phyloP scores from a whole-genome alignment of 2,113 vertebrate species.

The Bubalus kerabau region DNA sequence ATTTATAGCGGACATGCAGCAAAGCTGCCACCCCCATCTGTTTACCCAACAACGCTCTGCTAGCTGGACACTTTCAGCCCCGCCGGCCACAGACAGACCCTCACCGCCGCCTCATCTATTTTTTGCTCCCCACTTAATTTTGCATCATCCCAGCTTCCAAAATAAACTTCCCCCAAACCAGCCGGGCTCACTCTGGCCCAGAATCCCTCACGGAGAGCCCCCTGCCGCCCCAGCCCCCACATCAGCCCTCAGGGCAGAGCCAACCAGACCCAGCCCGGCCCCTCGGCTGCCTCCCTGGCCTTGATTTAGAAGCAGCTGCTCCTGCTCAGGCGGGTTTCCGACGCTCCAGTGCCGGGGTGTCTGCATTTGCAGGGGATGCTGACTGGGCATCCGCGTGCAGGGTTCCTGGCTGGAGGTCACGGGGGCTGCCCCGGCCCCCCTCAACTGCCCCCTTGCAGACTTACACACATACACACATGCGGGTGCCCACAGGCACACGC shows the following conservation, averaged over 20 bases:
- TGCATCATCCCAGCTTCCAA: constrained; percentile 72
- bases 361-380: constrained; percentile 14
- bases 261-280: constrained; percentile 50
- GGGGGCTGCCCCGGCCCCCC: not conserved
- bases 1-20: constrained; percentile 64
- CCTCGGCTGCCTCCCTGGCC: constrained; percentile 54
- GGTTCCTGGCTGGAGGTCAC: not conserved
- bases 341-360: constrained; percentile 40
- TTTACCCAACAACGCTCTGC: constrained; percentile 44
- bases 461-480: not conserved
- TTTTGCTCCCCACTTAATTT: constrained; percentile 74
- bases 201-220: constrained; percentile 42
- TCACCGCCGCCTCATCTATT: constrained; percentile 67
- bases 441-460: not conserved
- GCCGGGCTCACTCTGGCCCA: constrained; percentile 48
- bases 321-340: not conserved
- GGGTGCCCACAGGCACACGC: not conserved
- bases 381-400: not conserved
- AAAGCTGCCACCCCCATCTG: constrained; percentile 52
- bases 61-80: constrained; percentile 26
- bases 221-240: constrained; percentile 44
- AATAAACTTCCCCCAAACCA: constrained; percentile 72
- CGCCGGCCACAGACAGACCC: constrained; percentile 73
- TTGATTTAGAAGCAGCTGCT: constrained; percentile 73
- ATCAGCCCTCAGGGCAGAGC: not conserved